A percentile compares a stretch with the other conserved stretches of the same genome.
These are phyloP conservation scores for Bellardia pandia DNA, from an alignment of 2,888 invertebrate genomes.

Conservation along the genomic window DNA sequence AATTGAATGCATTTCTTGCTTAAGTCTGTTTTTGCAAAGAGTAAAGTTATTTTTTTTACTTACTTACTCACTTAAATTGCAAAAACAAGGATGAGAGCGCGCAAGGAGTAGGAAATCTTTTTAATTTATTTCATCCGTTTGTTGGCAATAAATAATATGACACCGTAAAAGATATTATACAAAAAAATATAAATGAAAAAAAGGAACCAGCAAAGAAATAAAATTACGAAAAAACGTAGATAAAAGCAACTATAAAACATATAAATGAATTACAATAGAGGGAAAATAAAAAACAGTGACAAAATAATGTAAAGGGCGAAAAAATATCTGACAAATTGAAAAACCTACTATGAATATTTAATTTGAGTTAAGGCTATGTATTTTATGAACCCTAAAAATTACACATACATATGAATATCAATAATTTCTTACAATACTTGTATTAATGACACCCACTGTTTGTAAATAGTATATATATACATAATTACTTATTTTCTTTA, in stretches of 20 bases:
- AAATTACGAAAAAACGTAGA: background rate
- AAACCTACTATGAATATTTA: background rate
- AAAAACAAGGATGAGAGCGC: background rate
- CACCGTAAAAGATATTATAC: conserved; percentile 41
- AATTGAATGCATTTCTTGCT: conserved; percentile 60
- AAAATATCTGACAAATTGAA: background rate
- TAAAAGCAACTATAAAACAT: conserved; percentile 14
- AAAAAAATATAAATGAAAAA: background rate
- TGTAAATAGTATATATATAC: background rate
- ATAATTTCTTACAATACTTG: background rate
- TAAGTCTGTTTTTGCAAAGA: conserved; percentile 18
- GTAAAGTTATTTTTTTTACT: background rate
- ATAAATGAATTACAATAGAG: conserved; percentile 9
- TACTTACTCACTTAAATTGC: conserved; percentile 14
- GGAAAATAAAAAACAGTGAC: conserved; percentile 14
- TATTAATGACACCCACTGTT: conserved; percentile 12
- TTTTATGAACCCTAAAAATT: too few species aligned
- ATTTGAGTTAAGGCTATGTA: too few species aligned
- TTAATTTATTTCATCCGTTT: conserved; percentile 52
- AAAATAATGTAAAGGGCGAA: background rate
- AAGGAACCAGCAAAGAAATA: conserved; percentile 18
- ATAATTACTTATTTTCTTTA: conserved; percentile 34
- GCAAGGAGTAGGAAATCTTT: conserved; percentile 22
- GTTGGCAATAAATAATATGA: conserved; percentile 61
- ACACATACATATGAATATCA: too few species aligned